Evolutionary conservation across 64 coral and sea anemone genomes (phyloP), one percentile per base, ranked within the genome.

Genomic region (Trachythela sp.): DNA sequence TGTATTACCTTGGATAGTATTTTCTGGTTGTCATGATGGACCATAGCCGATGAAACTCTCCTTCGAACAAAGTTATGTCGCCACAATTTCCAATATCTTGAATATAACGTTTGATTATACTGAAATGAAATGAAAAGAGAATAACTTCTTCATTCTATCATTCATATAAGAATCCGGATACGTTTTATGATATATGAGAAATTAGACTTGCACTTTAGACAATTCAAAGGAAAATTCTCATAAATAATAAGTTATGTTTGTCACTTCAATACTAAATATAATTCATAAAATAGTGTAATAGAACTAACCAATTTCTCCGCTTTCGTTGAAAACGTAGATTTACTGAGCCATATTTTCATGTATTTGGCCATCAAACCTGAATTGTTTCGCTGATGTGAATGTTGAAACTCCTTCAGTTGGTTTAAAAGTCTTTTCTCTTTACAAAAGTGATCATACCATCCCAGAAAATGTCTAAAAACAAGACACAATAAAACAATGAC

Each of bases 401-500:
- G 8, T 20, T n/a, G 26, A 64, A 64, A 64, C 6, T 64, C 20
- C 26, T 64, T 64, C 4, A 64, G 56, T 27, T 64, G 15, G 26
- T 20, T n/a, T 64, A 8, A 26, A 24, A 20, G 56, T 64, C 0
- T 64, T 26, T n/a, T 64, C 56, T 9, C 56, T n/a, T 64, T 13
- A 64, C 7, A 26, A 26, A 64, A 64, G 22, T 24, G 56, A 64
- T 64, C 24, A 22, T 24, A 64, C 56, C 56, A 64, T n/a, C 20
- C 56, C 56, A 64, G 56, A 64, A 64, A 64, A 64, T 64, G 56
- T 64, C 56, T 64, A 64, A 64, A 64, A 45, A 45, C 42, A 45
- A 45, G 42, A 45, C 4, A 45, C 11, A 45, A 6, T 6, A 45
- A 45, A 6, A 45, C 11, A 4, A 45, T 11, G 42, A 45, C 4